Conservation (phyloP, 2,797 vertebrate species). For the Pelochelys cantorii region DNA sequence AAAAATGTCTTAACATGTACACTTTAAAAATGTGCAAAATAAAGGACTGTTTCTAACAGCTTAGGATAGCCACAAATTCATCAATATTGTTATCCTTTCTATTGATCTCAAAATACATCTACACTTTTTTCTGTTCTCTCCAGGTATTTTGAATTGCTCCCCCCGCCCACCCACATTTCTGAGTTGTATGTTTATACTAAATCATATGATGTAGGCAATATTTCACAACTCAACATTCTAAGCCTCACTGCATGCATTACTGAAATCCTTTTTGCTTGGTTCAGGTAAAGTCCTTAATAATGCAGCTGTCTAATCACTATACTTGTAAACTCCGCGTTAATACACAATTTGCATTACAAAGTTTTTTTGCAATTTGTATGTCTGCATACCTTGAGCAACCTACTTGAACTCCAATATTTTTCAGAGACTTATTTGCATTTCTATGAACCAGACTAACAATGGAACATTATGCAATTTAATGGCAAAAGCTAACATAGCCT, state of each 20-base stretch:
- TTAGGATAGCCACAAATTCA: constrained; percentile 35
- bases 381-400: background rate
- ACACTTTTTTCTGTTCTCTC: constrained; percentile 33
- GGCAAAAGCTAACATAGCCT: background rate
- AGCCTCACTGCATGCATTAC: background rate
- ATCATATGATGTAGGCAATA: background rate
- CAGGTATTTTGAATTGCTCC: background rate
- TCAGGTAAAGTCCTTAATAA: background rate
- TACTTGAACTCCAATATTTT: background rate
- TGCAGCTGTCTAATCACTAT: background rate
- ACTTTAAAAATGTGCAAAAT: constrained; percentile 57
- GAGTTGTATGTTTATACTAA: background rate
- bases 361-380: background rate
- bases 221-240: background rate
- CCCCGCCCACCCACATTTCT: background rate
- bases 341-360: background rate
- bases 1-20: constrained; percentile 24
- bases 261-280: background rate
- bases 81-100: constrained; percentile 9
- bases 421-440: background rate
- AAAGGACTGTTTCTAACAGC: constrained; percentile 55
- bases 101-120: constrained; percentile 17
- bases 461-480: background rate
- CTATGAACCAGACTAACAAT: background rate
- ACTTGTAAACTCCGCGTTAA: background rate